Percentiles rank a stretch among this genome's conserved stretches.
These are phyloP conservation scores for Zoanthus sociatus DNA, from an alignment of 92 coral and sea anemone species.

Conservation along the genomic window DNA sequence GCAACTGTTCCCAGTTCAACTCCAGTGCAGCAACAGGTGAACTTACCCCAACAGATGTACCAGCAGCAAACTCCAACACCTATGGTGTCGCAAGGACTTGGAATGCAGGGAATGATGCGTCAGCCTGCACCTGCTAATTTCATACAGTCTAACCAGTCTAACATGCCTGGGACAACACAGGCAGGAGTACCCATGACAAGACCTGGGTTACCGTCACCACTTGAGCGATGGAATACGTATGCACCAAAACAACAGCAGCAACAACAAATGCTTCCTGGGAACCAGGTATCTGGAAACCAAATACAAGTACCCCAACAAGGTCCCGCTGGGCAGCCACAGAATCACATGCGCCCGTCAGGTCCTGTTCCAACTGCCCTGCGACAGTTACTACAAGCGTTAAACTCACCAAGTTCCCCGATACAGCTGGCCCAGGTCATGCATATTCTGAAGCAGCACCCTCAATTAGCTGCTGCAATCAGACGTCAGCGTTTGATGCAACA, in stretches of 20 bases:
- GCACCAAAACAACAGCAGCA: slow-evolving; percentile 43
- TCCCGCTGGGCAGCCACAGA: slow-evolving; percentile 55
- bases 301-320: slow-evolving; percentile 66
- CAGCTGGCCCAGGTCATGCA: slow-evolving; percentile 92
- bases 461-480: slow-evolving; percentile 81
- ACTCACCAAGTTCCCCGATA: slow-evolving; percentile 66
- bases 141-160: slow-evolving; percentile 68
- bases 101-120: slow-evolving; percentile 71
- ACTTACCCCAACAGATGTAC: slow-evolving; percentile 55
- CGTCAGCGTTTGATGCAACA: slow-evolving; percentile 84
- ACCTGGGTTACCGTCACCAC: slow-evolving; percentile 52
- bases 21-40: slow-evolving; percentile 66
- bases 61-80: slow-evolving; percentile 61
- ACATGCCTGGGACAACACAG: slow-evolving; percentile 69
- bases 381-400: slow-evolving; percentile 77
- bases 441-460: slow-evolving; percentile 93
- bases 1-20: slow-evolving; percentile 65
- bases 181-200: slow-evolving; percentile 53
- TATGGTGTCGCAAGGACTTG: slow-evolving; percentile 64
- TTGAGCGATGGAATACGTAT: slow-evolving; percentile 43
- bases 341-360: slow-evolving; percentile 57
- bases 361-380: slow-evolving; percentile 69
- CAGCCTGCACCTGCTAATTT: slow-evolving; percentile 74
- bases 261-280: slow-evolving; percentile 60
- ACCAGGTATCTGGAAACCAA: slow-evolving; percentile 65